A percentile compares a stretch with the other conserved stretches of the same genome.
Conservation (phyloP, 2,797 vertebrate genomes). For the Acomys russatus region DNA sequence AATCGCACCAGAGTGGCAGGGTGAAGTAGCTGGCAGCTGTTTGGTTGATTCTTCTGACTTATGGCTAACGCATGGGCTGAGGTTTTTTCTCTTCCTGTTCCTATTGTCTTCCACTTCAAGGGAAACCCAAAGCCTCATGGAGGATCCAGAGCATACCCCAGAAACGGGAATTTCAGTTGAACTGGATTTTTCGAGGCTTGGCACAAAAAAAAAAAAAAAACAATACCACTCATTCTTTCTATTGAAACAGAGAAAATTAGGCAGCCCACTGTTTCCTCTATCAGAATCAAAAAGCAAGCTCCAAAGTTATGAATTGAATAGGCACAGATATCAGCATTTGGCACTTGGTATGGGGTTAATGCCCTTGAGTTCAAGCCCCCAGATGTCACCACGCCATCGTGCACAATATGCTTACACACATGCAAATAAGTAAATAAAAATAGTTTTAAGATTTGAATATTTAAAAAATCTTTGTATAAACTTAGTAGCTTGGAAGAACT, state of each 20-base stretch:
- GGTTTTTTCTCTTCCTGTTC: too few species aligned
- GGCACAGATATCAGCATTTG: neutral
- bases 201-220: too few species aligned
- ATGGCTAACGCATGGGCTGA: too few species aligned
- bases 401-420: neutral
- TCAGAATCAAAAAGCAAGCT: constrained; percentile 62
- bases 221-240: constrained; percentile 51
- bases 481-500: neutral
- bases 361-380: neutral
- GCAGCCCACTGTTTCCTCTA: neutral
- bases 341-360: neutral
- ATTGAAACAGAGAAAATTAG: neutral
- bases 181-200: too few species aligned
- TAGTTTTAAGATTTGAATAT: neutral
- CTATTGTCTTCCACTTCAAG: too few species aligned
- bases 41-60: too few species aligned
- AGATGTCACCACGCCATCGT: too few species aligned
- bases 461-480: neutral
- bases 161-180: too few species aligned
- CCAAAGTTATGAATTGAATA: constrained; percentile 10
- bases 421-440: neutral
- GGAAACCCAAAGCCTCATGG: too few species aligned
- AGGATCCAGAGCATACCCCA: too few species aligned
- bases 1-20: too few species aligned
- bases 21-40: too few species aligned